A percentile compares a stretch with the other conserved stretches of the same genome.
Conservation (phyloP, 2,113 vertebrate species). For the Thryonomys swinderianus region DNA sequence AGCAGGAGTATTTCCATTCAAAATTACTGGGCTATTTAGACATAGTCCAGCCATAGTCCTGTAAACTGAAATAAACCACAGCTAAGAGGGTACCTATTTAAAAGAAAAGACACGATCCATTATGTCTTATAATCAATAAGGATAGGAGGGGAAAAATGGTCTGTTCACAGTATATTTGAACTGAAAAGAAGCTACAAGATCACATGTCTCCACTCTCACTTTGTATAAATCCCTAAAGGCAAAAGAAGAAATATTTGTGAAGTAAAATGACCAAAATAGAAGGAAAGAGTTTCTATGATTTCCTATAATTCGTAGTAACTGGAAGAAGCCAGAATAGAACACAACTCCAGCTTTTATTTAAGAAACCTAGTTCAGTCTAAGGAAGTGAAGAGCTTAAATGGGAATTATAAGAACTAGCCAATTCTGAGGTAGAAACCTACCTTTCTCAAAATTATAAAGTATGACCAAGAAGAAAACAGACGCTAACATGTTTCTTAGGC, state of each 20-base stretch:
- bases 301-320: constrained; percentile 2
- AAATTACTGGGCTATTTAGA: neutral
- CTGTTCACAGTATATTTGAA: neutral
- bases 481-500: neutral
- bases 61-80: neutral
- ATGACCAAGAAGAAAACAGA: neutral
- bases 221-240: neutral
- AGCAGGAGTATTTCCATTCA: neutral
- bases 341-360: neutral
- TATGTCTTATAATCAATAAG: neutral
- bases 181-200: neutral
- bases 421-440: neutral
- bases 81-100: neutral
- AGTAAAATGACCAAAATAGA: constrained; percentile 11
- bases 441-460: neutral
- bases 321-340: neutral
- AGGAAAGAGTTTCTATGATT: neutral
- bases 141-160: neutral
- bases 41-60: neutral
- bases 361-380: neutral
- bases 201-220: neutral
- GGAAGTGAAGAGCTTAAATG: neutral
- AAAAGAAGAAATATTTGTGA: neutral
- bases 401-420: constrained; percentile 10
- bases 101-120: neutral